Evolutionary conservation across 2,888 invertebrate species (phyloP).

Genomic region (Cryptus armator): DNA sequence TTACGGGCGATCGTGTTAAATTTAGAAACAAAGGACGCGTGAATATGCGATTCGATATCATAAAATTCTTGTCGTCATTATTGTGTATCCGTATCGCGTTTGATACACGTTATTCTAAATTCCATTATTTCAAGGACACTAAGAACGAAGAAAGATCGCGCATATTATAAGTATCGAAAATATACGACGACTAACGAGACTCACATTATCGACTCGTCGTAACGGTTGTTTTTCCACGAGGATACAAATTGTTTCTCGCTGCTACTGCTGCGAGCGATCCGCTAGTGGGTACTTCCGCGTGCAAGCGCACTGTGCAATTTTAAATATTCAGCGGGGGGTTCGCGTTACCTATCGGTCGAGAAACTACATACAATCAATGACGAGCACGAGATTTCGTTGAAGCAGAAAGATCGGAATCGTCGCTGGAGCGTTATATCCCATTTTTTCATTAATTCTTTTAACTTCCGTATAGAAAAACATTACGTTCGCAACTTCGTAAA

Average conservation of each 20-base stretch:
- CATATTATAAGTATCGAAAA: constrained; percentile 14
- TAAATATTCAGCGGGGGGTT: constrained; percentile 54
- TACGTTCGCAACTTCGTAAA: no score
- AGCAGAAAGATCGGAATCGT: not conserved
- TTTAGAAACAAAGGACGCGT: constrained; percentile 39
- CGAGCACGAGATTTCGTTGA: constrained; percentile 1
- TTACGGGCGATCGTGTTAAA: constrained; percentile 30
- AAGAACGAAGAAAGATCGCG: not conserved
- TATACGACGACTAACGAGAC: not conserved
- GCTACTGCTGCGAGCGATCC: not conserved
- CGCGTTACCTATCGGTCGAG: constrained; percentile 15
- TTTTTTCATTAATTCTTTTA: no score
- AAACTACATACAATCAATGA: constrained; percentile 34
- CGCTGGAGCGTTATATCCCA: no score
- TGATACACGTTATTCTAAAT: not conserved
- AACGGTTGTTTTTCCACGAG: constrained; percentile 16
- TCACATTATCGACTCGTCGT: constrained; percentile 23
- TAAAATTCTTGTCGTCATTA: constrained; percentile 14
- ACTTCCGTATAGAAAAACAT: no score
- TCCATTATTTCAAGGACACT: not conserved
- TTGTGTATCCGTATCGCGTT: not conserved
- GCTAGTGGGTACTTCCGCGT: constrained; percentile 14
- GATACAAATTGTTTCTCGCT: constrained; percentile 44
- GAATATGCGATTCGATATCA: constrained; percentile 34
- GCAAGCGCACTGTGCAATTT: constrained; percentile 33